Percentiles rank a stretch among this genome's conserved stretches.
Conservation (phyloP, 2,888 invertebrate genomes). For the Hypomecis punctinalis region DNA sequence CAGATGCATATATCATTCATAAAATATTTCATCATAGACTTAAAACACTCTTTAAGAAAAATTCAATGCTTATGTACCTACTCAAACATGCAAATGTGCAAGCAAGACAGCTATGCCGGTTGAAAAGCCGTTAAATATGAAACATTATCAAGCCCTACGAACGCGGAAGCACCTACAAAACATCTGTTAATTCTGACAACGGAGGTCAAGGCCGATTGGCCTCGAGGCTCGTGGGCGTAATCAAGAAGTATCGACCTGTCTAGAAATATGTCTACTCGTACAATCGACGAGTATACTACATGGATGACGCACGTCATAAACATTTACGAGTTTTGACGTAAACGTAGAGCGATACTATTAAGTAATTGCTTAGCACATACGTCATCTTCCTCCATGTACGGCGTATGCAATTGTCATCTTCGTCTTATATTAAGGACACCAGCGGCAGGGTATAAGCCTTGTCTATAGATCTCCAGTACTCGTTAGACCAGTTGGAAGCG, state of each 20-base stretch:
- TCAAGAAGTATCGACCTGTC: constrained; percentile 30
- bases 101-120: too few species aligned
- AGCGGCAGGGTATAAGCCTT: too few species aligned
- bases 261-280: constrained; percentile 27
- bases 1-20: too few species aligned
- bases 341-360: not conserved
- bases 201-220: constrained; percentile 28
- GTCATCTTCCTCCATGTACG: not conserved
- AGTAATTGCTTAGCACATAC: constrained; percentile 13
- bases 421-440: too few species aligned
- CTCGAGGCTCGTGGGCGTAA: constrained; percentile 14
- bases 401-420: not conserved
- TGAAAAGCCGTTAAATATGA: too few species aligned
- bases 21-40: too few species aligned
- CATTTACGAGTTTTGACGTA: constrained; percentile 12
- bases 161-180: constrained; percentile 15
- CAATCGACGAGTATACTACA: constrained; percentile 5
- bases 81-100: too few species aligned
- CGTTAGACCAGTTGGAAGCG: too few species aligned
- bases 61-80: too few species aligned
- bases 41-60: too few species aligned
- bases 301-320: constrained; percentile 14
- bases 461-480: too few species aligned
- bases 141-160: constrained; percentile 15
- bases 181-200: constrained; percentile 14